Base-by-base conservation (phyloP, 1,140 invertebrate genomes). In the Parasteatoda tepidariorum region DNA sequence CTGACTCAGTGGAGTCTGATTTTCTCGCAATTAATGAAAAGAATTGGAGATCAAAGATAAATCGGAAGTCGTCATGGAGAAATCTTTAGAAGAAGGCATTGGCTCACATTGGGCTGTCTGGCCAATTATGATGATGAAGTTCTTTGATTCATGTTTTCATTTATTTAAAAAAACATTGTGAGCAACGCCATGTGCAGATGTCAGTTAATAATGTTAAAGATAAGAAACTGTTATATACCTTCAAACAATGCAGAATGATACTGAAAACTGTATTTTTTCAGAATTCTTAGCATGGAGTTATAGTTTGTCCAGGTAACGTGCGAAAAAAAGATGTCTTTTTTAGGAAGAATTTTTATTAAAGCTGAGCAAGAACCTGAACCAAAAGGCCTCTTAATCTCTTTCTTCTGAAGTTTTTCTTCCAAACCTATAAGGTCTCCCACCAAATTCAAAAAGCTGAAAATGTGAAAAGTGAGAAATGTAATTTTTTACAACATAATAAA, bases 231-330 rank as follows among this genome's bases (percentile, higher is more conserved):
- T n/a, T 48, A 13, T 13, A 1, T 68, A 79, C 76, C 64, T 57
- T 28, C 48, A 33, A 11, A 1, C 64, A 79, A 34, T 38, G 86
- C 94, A 28, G 48, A 68, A n/a, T 74, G 57, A 6, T 94, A 89
- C 3, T 22, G n/a, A 7, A 61, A 61, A 24, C 54, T 82, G 15
- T 98, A 98, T 82, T 93, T 93, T 89, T 98, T 98, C 86, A 97
- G 90, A 26, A 98, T 92, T 84, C 96, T 91, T 64, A 97, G 90
- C 96, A 98, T 98, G 85, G 92, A 93, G 28, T 92, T 91, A 87
- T 96, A 98, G 75, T 93, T 93, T 86, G 89, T 91, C 90, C 93
- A 94, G 0, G 94, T 93, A 79, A 93, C 93, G 87, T 95, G 94
- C 22, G 92, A 91, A 41, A 93, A 89, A 84, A 90, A 91, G 9